Evolutionary conservation across 2,797 vertebrate species (phyloP).

Genomic region (Malurus splendens): DNA sequence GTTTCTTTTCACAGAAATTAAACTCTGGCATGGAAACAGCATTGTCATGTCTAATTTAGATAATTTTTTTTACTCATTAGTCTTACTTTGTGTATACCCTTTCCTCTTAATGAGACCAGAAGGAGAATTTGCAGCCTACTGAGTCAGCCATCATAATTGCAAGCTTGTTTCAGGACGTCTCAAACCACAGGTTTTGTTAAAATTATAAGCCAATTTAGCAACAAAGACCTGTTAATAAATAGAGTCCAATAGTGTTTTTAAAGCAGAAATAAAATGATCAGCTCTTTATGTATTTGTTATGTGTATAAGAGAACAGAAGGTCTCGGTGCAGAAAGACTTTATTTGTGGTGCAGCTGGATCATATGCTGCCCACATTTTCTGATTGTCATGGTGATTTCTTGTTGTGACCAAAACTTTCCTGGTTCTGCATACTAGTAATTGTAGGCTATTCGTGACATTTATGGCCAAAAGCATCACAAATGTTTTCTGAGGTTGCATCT

Average conservation of each 20-base stretch:
- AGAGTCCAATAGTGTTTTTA: constrained; percentile 5
- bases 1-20: constrained; percentile 36
- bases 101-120: constrained; percentile 55
- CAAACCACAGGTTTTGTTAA: constrained; percentile 49
- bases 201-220: constrained; percentile 52
- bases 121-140: constrained; percentile 51
- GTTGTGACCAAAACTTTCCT: constrained; percentile 9
- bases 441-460: not conserved
- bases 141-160: constrained; percentile 34
- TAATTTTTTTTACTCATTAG: constrained; percentile 50
- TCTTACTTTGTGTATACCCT: constrained; percentile 35
- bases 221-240: constrained; percentile 35
- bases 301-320: not conserved
- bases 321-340: not conserved
- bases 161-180: constrained; percentile 40
- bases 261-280: constrained; percentile 24
- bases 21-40: constrained; percentile 26
- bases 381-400: constrained; percentile 16
- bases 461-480: not conserved
- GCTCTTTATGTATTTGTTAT: not conserved
- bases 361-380: constrained; percentile 17
- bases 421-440: not conserved
- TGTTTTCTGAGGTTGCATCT: not conserved
- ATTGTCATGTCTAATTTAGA: constrained; percentile 57
- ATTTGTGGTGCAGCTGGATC: not conserved